Evolutionary conservation across 2,113 vertebrate species (phyloP).

Genomic region (Megatriorchis doriae): DNA sequence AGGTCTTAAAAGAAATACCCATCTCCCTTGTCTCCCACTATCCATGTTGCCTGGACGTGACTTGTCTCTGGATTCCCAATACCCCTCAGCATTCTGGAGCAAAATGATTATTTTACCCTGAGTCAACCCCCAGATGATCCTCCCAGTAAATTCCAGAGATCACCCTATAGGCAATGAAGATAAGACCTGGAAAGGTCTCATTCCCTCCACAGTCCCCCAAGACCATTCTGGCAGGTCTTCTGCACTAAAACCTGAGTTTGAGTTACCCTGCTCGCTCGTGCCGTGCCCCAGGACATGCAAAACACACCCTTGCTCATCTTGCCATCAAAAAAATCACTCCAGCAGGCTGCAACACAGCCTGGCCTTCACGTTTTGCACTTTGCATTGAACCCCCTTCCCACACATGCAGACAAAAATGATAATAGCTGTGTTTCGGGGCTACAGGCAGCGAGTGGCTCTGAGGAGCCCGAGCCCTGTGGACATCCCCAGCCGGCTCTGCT

Average conservation of each 20-base stretch:
- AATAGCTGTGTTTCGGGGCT: background rate
- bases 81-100: background rate
- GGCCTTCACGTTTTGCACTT: background rate
- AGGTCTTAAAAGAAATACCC: background rate
- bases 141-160: background rate
- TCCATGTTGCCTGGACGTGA: rapidly evolving
- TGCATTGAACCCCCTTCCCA: background rate
- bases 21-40: background rate
- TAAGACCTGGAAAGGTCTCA: background rate
- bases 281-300: background rate
- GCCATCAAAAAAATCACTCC: background rate
- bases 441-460: background rate
- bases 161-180: background rate
- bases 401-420: rapidly evolving
- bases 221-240: background rate
- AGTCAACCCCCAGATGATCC: background rate
- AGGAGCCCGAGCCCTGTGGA: too few relatives aligned
- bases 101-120: background rate
- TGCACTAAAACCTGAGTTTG: background rate
- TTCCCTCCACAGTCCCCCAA: background rate
- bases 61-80: background rate
- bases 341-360: background rate
- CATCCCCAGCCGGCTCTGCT: background rate
- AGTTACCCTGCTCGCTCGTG: background rate
- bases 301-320: background rate